phyloP scores from a whole-genome alignment of 2,113 vertebrate genomes.

The Hipposideros armiger region DNA sequence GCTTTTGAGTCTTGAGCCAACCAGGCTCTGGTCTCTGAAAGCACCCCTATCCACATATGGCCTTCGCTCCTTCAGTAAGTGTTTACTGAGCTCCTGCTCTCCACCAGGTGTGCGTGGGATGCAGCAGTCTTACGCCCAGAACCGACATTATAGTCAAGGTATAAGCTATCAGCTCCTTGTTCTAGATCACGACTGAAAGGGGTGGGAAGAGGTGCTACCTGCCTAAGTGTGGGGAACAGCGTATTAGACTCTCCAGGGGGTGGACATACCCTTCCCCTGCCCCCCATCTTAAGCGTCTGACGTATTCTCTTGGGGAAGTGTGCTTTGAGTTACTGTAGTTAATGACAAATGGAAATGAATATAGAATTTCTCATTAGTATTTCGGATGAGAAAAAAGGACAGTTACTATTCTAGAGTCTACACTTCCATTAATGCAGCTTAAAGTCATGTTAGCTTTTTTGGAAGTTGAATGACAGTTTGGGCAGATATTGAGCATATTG shows the following conservation, averaged over 20 bases:
- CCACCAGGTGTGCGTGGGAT: neutral
- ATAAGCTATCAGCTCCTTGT: neutral
- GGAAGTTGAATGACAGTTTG: neutral
- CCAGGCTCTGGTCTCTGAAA: neutral
- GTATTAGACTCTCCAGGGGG: neutral
- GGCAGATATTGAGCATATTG: neutral
- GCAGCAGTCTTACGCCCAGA: neutral
- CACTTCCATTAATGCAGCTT: neutral
- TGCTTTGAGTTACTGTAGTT: neutral
- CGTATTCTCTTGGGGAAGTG: neutral
- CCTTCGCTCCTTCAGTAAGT: neutral
- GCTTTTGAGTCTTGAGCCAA: neutral
- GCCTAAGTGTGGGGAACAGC: too few species aligned
- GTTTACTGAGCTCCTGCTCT: neutral
- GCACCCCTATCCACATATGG: neutral
- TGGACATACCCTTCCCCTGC: neutral
- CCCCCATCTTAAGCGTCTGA: neutral
- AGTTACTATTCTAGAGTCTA: neutral
- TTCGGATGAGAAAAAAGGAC: neutral
- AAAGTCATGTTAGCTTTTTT: neutral
- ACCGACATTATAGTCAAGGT: neutral
- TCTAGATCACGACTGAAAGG: neutral
- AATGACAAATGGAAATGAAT: neutral
- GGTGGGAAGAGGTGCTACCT: neutral
- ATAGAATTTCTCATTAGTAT: neutral